Conservation (phyloP, 2,797 vertebrate species). For the Coregonus suidteri region DNA sequence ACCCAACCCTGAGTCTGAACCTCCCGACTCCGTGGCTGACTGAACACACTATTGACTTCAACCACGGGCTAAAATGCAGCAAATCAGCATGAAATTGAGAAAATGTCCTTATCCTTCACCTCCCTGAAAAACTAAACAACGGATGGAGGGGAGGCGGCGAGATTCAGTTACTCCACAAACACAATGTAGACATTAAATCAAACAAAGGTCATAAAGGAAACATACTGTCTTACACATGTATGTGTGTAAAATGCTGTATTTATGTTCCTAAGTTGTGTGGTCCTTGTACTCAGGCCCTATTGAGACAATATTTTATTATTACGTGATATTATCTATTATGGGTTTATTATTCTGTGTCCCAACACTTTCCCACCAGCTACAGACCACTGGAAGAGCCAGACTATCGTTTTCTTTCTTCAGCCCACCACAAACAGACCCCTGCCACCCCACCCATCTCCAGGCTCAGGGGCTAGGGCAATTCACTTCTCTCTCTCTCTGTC, state of each 20-base stretch:
- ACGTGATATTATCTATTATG: too few species aligned
- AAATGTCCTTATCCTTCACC: constrained; percentile 11
- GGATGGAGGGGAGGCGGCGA: neutral
- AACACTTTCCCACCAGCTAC: neutral
- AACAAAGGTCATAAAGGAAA: too few species aligned
- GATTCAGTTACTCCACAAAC: neutral
- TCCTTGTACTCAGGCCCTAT: too few species aligned
- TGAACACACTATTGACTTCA: constrained; percentile 32
- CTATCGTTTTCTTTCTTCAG: neutral
- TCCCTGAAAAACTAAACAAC: neutral
- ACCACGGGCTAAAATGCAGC: constrained; percentile 20
- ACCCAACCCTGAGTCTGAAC: constrained; percentile 12
- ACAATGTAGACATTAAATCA: neutral
- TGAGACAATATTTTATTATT: too few species aligned
- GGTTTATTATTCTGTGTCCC: neutral
- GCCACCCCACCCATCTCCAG: neutral
- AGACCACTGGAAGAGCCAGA: neutral
- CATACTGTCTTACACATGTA: too few species aligned
- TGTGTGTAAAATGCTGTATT: too few species aligned
- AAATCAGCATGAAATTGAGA: constrained; percentile 32
- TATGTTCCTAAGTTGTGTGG: too few species aligned
- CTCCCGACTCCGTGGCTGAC: constrained; percentile 5
- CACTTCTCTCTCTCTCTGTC: constrained; percentile 10
- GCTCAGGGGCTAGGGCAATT: neutral
- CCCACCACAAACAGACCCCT: neutral